Percentiles rank a stretch among this genome's conserved stretches.
Conservation (phyloP, 2,888 invertebrate species). For the Flexamia atlantica region DNA sequence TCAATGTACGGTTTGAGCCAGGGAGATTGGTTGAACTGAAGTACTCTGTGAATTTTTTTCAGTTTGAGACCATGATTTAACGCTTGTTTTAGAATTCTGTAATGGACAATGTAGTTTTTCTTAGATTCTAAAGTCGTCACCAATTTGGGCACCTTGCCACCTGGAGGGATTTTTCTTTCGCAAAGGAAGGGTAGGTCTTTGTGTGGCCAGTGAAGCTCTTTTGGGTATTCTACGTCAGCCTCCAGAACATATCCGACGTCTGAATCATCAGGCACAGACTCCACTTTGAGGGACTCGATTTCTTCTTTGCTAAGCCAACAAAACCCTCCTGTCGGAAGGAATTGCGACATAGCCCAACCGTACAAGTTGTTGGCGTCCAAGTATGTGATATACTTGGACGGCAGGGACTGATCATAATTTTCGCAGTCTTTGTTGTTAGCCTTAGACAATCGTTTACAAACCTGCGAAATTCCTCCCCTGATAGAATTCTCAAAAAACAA, state of each 20-base stretch:
- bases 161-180: slow-evolving; percentile 40
- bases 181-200: slow-evolving; percentile 52
- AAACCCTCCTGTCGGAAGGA: slow-evolving; percentile 71
- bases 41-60: slow-evolving; percentile 69
- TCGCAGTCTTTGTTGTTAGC: slow-evolving; percentile 46
- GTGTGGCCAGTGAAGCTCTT: slow-evolving; percentile 30
- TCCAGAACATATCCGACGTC: slow-evolving; percentile 70
- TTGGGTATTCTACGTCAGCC: slow-evolving; percentile 69
- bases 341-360: slow-evolving; percentile 72
- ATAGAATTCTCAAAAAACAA: slow-evolving; percentile 55
- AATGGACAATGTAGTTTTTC: slow-evolving; percentile 71
- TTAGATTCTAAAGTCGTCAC: slow-evolving; percentile 70
- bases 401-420: slow-evolving; percentile 46
- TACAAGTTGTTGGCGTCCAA: slow-evolving; percentile 73
- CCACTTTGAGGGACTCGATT: slow-evolving; percentile 14
- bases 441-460: slow-evolving; percentile 12
- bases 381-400: slow-evolving; percentile 65
- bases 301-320: slow-evolving; percentile 68
- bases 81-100: slow-evolving; percentile 70
- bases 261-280: slow-evolving; percentile 11
- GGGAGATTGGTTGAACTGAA: slow-evolving; percentile 70
- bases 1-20: slow-evolving; percentile 67
- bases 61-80: slow-evolving; percentile 69
- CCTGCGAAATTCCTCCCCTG: slow-evolving; percentile 52
- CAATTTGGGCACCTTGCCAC: slow-evolving; percentile 65